A percentile compares a stretch with the other conserved stretches of the same genome.
Conservation (phyloP, 2,797 vertebrate species). For the Falco novaeseelandiae region DNA sequence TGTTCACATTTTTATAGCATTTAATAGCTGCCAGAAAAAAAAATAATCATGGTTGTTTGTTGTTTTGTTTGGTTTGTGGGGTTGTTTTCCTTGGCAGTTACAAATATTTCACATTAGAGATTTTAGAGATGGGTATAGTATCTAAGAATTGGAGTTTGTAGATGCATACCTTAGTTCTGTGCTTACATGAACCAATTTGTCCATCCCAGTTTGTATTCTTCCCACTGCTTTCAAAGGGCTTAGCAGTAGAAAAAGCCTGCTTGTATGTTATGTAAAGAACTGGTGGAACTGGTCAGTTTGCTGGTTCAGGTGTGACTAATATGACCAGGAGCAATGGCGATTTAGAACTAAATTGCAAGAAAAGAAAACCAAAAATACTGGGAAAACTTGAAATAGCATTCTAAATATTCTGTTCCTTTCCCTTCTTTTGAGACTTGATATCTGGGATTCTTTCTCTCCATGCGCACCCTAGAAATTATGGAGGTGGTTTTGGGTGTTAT, state of each 20-base stretch:
- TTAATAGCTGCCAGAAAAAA: background rate
- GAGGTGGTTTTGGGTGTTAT: background rate
- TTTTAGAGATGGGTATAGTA: background rate
- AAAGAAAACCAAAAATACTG: background rate
- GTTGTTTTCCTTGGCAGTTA: background rate
- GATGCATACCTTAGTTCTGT: background rate
- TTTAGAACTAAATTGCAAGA: background rate
- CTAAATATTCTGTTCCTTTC: background rate
- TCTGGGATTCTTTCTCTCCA: background rate
- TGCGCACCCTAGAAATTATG: background rate
- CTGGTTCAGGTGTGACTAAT: background rate
- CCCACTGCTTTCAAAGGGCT: background rate
- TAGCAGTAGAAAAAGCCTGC: background rate
- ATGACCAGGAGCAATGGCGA: background rate
- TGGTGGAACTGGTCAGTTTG: background rate
- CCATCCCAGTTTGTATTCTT: background rate
- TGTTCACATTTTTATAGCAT: background rate
- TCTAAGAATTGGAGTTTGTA: background rate
- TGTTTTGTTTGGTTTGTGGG: background rate
- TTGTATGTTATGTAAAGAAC: background rate
- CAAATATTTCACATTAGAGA: background rate
- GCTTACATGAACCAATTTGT: background rate
- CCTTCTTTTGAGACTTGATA: background rate
- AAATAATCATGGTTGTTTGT: background rate
- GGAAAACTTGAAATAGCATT: background rate